These are phyloP conservation scores for Trissolcus basalis DNA, from an alignment of 1,140 invertebrate species.

Conservation along the genomic window DNA sequence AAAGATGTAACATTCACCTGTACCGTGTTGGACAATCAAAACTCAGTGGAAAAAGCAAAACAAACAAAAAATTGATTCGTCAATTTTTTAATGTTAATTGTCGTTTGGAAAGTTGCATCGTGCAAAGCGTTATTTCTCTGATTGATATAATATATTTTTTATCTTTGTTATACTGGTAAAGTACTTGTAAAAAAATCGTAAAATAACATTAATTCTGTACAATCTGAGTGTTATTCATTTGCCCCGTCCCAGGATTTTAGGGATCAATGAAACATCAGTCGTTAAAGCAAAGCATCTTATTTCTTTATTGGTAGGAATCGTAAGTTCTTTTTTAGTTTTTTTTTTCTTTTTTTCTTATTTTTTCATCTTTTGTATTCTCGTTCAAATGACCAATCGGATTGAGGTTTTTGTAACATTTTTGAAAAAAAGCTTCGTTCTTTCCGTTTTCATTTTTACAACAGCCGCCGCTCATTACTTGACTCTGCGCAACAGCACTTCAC, in stretches of 20 bases:
- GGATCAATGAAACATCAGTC: neutral
- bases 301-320: conserved; percentile 54
- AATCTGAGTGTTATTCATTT: conserved; percentile 3
- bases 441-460: conserved; percentile 5
- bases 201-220: conserved; percentile 48
- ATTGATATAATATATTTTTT: conserved; percentile 49
- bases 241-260: neutral
- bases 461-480: conserved; percentile 30
- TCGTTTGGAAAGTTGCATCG: conserved; percentile 10
- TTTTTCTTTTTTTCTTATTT: conserved; percentile 5
- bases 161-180: conserved; percentile 58
- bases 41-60: neutral
- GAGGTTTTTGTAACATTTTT: conserved; percentile 33
- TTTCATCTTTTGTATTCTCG: conserved; percentile 1
- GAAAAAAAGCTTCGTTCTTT: conserved; percentile 56
- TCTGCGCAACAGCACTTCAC: conserved; percentile 39
- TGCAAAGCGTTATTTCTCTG: conserved; percentile 28
- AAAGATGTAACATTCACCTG: conserved; percentile 11
- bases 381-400: conserved; percentile 39
- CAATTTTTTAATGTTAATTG: conserved; percentile 2
- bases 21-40: conserved; percentile 16
- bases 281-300: conserved; percentile 60
- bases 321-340: conserved; percentile 33
- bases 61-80: conserved; percentile 5
- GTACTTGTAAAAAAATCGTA: conserved; percentile 45